Base-by-base conservation (phyloP, 1,140 invertebrate species). In the Neotoxoptera formosana region DNA sequence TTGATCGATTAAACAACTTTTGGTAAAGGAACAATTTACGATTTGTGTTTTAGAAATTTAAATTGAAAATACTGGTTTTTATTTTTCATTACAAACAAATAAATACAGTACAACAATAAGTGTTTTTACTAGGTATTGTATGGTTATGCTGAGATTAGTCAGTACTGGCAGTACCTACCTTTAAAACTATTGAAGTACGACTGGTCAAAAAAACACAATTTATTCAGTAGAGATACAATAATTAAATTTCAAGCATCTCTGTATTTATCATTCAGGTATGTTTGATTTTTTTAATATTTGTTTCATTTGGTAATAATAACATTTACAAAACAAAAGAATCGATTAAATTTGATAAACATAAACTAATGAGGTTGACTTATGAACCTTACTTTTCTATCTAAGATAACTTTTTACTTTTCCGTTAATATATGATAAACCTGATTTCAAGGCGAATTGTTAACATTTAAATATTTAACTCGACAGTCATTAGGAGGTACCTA, bases 341-440 rank as follows among this genome's bases (percentile, higher is more conserved):
- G 25, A 25, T 84, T 84, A 1, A 45, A 84, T 84, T 41, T 84
- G 83, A 84, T 84, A 84, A 84, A 11, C 23, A 84, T 41, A 25
- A 84, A 84, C 41, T 84, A 84, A 84, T 45, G 83, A 41, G 45
- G 9, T 84, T 83, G n/a, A 76, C 60, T 41, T 83, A 41, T 84
- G 36, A 84, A 45, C 83, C 23, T 41, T 41, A 83, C 6, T 34
- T 20, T 25, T n/a, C 11, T 67, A 67, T 67, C 30, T 17, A n/a
- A 76, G 60, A 76, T n/a, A 34, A 76, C 4, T 67, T 30, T n/a
- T 76, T 76, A n/a, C 4, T 76, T 76, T 76, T 76, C 60, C 21
- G 60, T 21, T n/a, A n/a, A 17, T 7, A 17, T n/a, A 76, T 76
- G 60, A 67, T 67, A 67, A 67, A n/a, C 11, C 4, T 7, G 0